These are phyloP conservation scores for Drosophila sechellia DNA, from an alignment of 1,140 invertebrate species.

Conservation along the genomic window DNA sequence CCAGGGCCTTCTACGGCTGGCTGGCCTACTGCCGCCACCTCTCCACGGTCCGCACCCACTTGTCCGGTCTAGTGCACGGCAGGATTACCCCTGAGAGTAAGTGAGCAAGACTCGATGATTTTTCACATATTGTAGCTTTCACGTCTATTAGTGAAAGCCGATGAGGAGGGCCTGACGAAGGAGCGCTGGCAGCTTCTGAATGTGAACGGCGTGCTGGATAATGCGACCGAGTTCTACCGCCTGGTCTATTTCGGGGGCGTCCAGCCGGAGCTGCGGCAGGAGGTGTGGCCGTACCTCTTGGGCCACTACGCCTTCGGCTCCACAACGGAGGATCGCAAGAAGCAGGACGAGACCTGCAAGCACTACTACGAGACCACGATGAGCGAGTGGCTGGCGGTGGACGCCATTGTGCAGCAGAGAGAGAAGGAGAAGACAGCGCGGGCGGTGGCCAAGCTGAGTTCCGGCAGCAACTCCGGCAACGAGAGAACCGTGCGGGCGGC, in stretches of 20 bases:
- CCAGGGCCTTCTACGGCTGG: constrained; percentile 98
- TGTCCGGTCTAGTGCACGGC: constrained; percentile 93
- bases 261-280: constrained; percentile 90
- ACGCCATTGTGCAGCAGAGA: constrained; percentile 94
- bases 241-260: constrained; percentile 95
- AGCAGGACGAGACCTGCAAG: constrained; percentile 88
- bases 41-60: constrained; percentile 95
- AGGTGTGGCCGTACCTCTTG: constrained; percentile 96
- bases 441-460: constrained; percentile 88
- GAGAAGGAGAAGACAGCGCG: constrained; percentile 90
- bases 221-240: constrained; percentile 91
- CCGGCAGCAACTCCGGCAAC: constrained; percentile 85
- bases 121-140: background rate
- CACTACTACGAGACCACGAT: constrained; percentile 94
- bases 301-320: constrained; percentile 94
- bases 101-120: constrained; percentile 1
- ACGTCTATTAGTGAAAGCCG: constrained; percentile 85
- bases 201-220: constrained; percentile 86
- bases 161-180: constrained; percentile 88
- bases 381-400: constrained; percentile 97
- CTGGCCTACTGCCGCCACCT: constrained; percentile 96
- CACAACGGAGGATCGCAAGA: constrained; percentile 88
- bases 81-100: constrained; percentile 87
- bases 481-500: constrained; percentile 65
- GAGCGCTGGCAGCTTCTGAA: constrained; percentile 89